A percentile compares a stretch with the other conserved stretches of the same genome.
phyloP scores from a whole-genome alignment of 2,797 vertebrate genomes.

The Adelosebastes latens region DNA sequence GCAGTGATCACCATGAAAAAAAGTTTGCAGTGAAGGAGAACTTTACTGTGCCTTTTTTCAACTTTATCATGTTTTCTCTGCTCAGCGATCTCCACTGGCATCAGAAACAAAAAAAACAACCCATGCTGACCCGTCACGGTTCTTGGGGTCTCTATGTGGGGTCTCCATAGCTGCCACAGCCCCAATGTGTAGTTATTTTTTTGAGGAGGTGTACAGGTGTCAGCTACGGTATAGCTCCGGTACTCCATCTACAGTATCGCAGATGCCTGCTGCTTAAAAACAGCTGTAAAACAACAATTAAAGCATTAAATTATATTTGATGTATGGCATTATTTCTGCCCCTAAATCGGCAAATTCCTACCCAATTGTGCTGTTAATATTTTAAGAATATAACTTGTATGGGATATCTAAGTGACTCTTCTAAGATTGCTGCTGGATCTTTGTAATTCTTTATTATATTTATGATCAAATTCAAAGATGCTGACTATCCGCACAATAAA shows the following conservation, averaged over 20 bases:
- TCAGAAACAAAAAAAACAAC: not conserved
- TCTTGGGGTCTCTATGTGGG: not conserved
- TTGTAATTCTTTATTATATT: not conserved
- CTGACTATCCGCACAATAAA: not conserved
- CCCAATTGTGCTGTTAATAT: not conserved
- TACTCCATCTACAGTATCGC: not conserved
- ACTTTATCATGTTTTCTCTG: not conserved
- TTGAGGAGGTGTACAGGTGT: not conserved
- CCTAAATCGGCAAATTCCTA: not conserved
- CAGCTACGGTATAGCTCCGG: not conserved
- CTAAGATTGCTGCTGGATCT: not conserved
- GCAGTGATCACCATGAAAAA: not conserved
- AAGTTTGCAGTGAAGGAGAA: not conserved
- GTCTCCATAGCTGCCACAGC: not conserved
- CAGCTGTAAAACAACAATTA: not conserved
- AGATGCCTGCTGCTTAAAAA: not conserved
- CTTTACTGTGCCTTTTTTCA: not conserved
- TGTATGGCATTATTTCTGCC: not conserved
- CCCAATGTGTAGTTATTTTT: not conserved
- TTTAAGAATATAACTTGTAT: not conserved
- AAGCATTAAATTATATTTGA: not conserved
- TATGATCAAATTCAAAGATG: not conserved
- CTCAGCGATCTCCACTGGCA: not conserved
- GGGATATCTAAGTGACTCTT: not conserved
- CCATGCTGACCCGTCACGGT: not conserved